Evolutionary conservation across 2,113 vertebrate species (phyloP), one percentile per base, ranked within the genome.

Genomic region (Caracal caracal): DNA sequence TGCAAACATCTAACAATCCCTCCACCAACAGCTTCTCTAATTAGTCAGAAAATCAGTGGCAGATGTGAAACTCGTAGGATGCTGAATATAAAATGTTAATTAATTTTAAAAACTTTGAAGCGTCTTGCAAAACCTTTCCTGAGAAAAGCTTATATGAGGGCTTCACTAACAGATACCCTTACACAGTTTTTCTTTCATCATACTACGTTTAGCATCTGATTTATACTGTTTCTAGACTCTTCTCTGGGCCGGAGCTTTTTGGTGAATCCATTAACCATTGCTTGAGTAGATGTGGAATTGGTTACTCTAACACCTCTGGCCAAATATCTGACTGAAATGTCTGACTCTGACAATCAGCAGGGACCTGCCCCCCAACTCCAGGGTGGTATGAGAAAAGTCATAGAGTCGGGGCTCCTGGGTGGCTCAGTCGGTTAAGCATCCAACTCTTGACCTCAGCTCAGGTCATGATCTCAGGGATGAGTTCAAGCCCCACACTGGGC

Each of bases 31-130:
- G 96, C 70, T 76, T 93, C 92, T 92, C 91, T 91, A 95, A 95
- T 97, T 97, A 97, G 87, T 81, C 40, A 89, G 90, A 95, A 93
- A 97, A 88, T 82, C 93, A 71, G 84, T 35, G 61, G 96, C 96
- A 97, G 97, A 96, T 95, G 95, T 89, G 90, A 96, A 96, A 95
- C 90, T 90, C 16, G 0, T 97, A 90, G 94, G 84, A 91, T 16
- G 53, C 65, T 79, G 35, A 81, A 87, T 93, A 28, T 78, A 79
- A 94, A 91, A 95, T 82, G 80, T 93, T 97, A 95, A 95, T 95
- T 93, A 94, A 94, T 96, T 96, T 86, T 63, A 33, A 85, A 93
- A 97, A 85, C 70, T 51, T 56, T 88, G 59, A 96, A 56, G 47
- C 61, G 65, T 79, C 93, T 76, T 68, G 30, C 49, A 92, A 90